Percentiles rank a stretch among this genome's conserved stretches.
Evolutionary conservation across 2,113 vertebrate species (phyloP).

Genomic region (Toxostoma redivivum): DNA sequence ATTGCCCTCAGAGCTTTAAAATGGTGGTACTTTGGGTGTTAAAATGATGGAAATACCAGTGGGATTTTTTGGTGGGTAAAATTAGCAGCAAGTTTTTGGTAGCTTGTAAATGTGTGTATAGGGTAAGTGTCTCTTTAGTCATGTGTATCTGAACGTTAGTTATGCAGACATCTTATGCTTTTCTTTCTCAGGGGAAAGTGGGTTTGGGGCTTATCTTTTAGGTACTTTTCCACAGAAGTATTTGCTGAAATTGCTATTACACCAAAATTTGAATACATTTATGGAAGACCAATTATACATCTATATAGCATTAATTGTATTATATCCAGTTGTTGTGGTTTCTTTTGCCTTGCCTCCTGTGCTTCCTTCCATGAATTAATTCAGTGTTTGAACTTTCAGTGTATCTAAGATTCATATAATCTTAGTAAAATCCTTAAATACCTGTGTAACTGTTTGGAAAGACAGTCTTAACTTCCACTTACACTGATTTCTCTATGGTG

Average conservation of each 20-base stretch:
- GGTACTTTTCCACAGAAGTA: background rate
- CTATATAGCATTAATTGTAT: rapidly evolving
- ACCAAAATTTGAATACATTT: background rate
- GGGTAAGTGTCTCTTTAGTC: background rate
- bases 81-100: background rate
- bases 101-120: background rate
- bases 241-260: background rate
- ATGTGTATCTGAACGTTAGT: background rate
- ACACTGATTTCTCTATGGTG: background rate
- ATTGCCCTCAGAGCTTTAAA: background rate
- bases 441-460: background rate
- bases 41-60: background rate
- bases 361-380: background rate
- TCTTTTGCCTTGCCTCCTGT: background rate
- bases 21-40: background rate
- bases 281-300: background rate
- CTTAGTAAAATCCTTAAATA: background rate
- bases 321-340: background rate
- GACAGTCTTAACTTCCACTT: background rate
- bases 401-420: background rate
- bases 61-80: background rate
- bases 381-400: background rate
- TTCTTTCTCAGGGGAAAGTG: background rate
- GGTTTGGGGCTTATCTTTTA: background rate
- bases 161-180: background rate